phyloP scores from a whole-genome alignment of 2,113 vertebrate genomes.

The Typhlomys cinereus region DNA sequence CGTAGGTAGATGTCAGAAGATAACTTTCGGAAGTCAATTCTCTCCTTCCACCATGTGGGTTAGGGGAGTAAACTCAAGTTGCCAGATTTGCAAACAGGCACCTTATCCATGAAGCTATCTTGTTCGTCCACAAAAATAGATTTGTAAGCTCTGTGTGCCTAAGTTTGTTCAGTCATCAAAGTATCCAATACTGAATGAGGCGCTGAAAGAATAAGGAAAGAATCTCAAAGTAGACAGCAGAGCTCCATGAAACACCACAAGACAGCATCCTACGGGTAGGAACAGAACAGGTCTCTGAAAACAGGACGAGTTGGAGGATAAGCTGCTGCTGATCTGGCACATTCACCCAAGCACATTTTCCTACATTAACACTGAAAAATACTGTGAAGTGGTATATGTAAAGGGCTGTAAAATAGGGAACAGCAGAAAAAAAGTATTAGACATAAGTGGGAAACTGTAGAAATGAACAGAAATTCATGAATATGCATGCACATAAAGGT shows the following conservation, averaged over 20 bases:
- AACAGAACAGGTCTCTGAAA: constrained; percentile 36
- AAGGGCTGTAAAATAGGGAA: neutral
- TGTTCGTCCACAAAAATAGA: no score
- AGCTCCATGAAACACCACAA: neutral
- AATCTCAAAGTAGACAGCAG: neutral
- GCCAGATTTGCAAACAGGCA: no score
- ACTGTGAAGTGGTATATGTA: neutral
- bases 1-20: no score
- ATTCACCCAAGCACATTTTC: neutral
- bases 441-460: constrained; percentile 5
- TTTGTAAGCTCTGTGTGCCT: neutral
- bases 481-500: constrained; percentile 68
- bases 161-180: neutral
- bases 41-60: no score
- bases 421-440: constrained; percentile 28
- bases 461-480: constrained; percentile 58
- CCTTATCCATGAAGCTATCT: no score
- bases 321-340: constrained; percentile 18
- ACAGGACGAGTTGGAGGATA: neutral
- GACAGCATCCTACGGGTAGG: neutral
- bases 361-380: neutral
- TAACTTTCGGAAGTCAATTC: no score
- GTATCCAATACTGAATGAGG: neutral
- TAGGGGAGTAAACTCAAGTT: no score
- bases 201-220: neutral